phyloP scores from a whole-genome alignment of 2,113 vertebrate genomes.

The Gobio gobio region DNA sequence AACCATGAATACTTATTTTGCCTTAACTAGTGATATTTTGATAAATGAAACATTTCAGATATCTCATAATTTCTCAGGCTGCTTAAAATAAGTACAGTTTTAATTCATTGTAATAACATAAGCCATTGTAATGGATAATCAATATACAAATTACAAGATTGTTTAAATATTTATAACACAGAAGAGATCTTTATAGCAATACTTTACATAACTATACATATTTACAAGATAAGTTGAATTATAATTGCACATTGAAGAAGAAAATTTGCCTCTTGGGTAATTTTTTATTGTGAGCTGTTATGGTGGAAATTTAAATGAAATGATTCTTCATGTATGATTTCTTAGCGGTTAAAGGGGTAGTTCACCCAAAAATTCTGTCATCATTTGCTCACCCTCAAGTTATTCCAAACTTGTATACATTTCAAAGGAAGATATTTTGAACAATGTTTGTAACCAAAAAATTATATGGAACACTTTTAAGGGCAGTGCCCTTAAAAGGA shows the following conservation, averaged over 20 bases:
- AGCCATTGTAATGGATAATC: background rate
- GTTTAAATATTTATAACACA: background rate
- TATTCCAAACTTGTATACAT: too few species aligned
- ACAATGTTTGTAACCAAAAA: too few species aligned
- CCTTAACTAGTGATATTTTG: background rate
- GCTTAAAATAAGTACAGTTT: background rate
- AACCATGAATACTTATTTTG: background rate
- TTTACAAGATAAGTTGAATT: background rate
- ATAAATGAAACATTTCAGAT: background rate
- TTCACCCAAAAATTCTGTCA: too few species aligned
- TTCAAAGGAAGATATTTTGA: too few species aligned
- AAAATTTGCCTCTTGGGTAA: background rate
- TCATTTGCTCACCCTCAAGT: too few species aligned
- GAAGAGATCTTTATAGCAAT: background rate
- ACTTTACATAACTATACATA: background rate
- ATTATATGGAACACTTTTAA: too few species aligned
- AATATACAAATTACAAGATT: background rate
- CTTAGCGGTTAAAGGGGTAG: background rate
- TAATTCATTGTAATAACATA: background rate
- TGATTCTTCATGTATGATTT: background rate
- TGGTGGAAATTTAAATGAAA: background rate
- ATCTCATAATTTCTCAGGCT: background rate
- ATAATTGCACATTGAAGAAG: background rate
- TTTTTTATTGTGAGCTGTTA: background rate
- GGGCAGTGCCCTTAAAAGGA: too few species aligned